These are phyloP conservation scores for Drosophila nebulosa DNA, from an alignment of 1,140 invertebrate genomes.

Conservation along the genomic window DNA sequence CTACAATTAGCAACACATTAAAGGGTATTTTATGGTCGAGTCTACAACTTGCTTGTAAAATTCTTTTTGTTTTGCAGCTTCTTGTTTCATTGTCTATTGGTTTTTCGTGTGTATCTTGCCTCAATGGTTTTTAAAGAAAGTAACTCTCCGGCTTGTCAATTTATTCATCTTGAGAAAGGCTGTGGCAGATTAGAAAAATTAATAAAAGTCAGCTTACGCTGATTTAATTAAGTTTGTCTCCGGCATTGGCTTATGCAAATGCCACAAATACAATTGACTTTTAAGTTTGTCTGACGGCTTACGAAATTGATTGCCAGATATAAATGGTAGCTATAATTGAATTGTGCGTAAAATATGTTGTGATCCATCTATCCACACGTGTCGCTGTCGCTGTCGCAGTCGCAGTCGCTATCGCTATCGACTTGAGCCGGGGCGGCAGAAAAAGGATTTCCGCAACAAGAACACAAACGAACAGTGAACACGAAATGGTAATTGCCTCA, in stretches of 20 bases:
- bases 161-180: slow-evolving; percentile 52
- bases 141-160: slow-evolving; percentile 42
- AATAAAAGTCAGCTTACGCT: slow-evolving; percentile 66
- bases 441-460: slow-evolving; percentile 54
- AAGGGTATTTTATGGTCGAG: too few relatives aligned
- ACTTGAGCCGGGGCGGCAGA: slow-evolving; percentile 7
- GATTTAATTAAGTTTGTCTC: slow-evolving; percentile 64
- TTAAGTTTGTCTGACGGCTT: slow-evolving; percentile 30
- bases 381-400: not conserved
- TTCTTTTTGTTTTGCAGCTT: too few relatives aligned
- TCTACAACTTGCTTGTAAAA: too few relatives aligned
- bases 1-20: too few relatives aligned
- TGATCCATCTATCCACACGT: slow-evolving; percentile 15
- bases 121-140: not conserved
- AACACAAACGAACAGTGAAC: slow-evolving; percentile 46
- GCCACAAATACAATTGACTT: slow-evolving; percentile 69
- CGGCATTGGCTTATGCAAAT: slow-evolving; percentile 40
- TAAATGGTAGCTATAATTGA: slow-evolving; percentile 27
- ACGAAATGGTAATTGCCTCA: slow-evolving; percentile 47
- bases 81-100: not conserved
- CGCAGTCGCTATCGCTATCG: too few relatives aligned
- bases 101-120: slow-evolving; percentile 23
- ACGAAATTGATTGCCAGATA: slow-evolving; percentile 20
- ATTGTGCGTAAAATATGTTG: slow-evolving; percentile 5
- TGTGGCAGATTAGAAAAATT: slow-evolving; percentile 65